These are phyloP conservation scores for Portevinia maculata DNA, from an alignment of 2,888 invertebrate species.

Conservation along the genomic window DNA sequence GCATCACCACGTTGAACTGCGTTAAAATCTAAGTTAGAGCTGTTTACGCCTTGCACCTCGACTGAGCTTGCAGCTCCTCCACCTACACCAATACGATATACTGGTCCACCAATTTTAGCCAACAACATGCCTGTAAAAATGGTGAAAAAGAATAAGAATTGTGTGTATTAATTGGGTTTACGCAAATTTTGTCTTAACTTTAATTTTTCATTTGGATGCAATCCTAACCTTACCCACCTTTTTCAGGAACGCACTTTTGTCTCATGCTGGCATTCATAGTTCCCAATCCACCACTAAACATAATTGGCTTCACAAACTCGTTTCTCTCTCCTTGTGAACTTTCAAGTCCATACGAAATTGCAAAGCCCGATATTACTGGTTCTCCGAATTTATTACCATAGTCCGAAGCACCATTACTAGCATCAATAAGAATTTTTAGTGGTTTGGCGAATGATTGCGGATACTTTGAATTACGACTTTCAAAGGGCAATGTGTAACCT, in stretches of 20 bases:
- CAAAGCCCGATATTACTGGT: constrained; percentile 95
- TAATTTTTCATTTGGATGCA: no score
- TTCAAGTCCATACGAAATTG: constrained; percentile 93
- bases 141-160: no score
- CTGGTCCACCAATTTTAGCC: constrained; percentile 98
- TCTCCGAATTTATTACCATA: constrained; percentile 99
- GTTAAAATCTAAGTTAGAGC: constrained; percentile 94
- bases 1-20: constrained; percentile 97
- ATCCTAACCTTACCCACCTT: constrained; percentile 84
- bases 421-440: constrained; percentile 95
- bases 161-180: no score
- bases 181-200: no score
- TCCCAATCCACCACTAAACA: constrained; percentile 99
- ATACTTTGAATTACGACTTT: constrained; percentile 88
- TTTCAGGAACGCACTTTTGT: constrained; percentile 89
- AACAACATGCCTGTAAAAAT: constrained; percentile 91
- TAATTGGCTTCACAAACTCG: constrained; percentile 99
- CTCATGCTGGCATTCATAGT: constrained; percentile 93
- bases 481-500: constrained; percentile 95
- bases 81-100: constrained; percentile 98
- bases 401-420: constrained; percentile 98
- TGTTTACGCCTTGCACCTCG: constrained; percentile 95
- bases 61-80: constrained; percentile 99
- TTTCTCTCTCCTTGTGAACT: constrained; percentile 87
- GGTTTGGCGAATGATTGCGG: constrained; percentile 96